Conservation (phyloP, 2,797 vertebrate species). For the Simalia tracyae region DNA sequence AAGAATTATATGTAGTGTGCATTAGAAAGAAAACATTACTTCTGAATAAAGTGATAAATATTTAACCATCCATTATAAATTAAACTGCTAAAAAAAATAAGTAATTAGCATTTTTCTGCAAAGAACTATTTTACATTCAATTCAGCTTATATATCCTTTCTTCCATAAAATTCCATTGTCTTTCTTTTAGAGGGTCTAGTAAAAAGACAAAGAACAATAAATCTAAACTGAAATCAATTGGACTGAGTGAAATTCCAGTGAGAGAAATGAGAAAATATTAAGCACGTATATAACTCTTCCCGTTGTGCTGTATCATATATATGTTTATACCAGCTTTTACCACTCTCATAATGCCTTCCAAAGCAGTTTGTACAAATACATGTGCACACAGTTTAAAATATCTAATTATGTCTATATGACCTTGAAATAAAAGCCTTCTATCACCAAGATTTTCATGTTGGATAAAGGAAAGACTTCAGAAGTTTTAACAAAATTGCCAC, state of each 20-base stretch:
- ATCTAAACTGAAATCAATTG: not conserved
- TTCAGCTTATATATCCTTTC: not conserved
- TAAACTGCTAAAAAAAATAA: slow-evolving; percentile 24
- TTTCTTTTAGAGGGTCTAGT: not conserved
- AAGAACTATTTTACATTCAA: not conserved
- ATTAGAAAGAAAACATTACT: slow-evolving; percentile 9
- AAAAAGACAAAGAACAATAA: not conserved
- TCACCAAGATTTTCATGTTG: not conserved
- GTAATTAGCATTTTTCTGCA: not conserved
- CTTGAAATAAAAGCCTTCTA: not conserved
- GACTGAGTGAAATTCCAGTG: not conserved
- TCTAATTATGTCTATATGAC: not conserved
- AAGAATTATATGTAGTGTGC: slow-evolving; percentile 28
- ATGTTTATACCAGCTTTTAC: not conserved
- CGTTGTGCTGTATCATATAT: not conserved
- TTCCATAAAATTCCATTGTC: not conserved
- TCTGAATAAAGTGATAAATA: slow-evolving; percentile 11
- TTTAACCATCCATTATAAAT: slow-evolving; percentile 15
- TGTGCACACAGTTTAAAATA: too few species aligned
- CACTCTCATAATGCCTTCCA: not conserved
- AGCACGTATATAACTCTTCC: not conserved
- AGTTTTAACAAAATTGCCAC: not conserved
- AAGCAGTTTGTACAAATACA: too few species aligned
- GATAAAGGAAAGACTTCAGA: too few species aligned
- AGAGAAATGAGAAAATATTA: not conserved